A percentile compares a stretch with the other conserved stretches of the same genome.
Evolutionary conservation across 2,113 vertebrate genomes (phyloP).

Genomic region (Zosterops pallidus): DNA sequence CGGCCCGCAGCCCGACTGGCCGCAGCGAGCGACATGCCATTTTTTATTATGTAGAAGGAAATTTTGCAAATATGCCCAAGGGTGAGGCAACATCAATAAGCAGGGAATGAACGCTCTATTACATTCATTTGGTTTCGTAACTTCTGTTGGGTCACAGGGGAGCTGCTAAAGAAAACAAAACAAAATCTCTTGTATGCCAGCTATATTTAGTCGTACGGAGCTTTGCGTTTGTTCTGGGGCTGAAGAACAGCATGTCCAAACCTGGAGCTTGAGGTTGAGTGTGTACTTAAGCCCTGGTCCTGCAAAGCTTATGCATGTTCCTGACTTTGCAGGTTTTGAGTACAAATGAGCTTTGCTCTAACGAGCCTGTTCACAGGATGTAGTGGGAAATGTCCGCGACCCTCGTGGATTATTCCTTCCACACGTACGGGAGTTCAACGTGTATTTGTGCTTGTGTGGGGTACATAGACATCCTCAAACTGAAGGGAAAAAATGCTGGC

Average conservation of each 20-base stretch:
- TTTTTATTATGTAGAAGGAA: slow-evolving; percentile 54
- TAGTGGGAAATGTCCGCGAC: not conserved
- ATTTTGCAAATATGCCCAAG: slow-evolving; percentile 55
- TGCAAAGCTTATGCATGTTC: not conserved
- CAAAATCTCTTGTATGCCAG: not conserved
- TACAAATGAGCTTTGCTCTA: not conserved
- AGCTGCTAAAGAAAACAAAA: slow-evolving; percentile 56
- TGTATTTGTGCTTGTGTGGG: slow-evolving; percentile 16
- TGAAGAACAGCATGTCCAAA: slow-evolving; percentile 19
- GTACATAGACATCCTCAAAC: not conserved
- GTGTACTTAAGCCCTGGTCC: not conserved
- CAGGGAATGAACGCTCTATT: slow-evolving; percentile 36
- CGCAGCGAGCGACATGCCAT: not conserved
- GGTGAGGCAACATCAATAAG: slow-evolving; percentile 52
- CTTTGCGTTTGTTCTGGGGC: not conserved
- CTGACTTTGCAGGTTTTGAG: not conserved
- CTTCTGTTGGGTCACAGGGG: slow-evolving; percentile 45
- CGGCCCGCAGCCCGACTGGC: not conserved
- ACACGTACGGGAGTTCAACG: fast-evolving
- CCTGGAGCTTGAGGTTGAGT: not conserved
- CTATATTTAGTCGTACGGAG: not conserved
- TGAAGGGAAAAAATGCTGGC: slow-evolving; percentile 5
- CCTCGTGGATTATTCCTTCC: not conserved
- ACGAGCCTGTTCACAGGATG: not conserved
- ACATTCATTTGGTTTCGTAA: slow-evolving; percentile 50